Evolutionary conservation across 2,113 vertebrate genomes (phyloP).

Genomic region (Taurulus bubalis): DNA sequence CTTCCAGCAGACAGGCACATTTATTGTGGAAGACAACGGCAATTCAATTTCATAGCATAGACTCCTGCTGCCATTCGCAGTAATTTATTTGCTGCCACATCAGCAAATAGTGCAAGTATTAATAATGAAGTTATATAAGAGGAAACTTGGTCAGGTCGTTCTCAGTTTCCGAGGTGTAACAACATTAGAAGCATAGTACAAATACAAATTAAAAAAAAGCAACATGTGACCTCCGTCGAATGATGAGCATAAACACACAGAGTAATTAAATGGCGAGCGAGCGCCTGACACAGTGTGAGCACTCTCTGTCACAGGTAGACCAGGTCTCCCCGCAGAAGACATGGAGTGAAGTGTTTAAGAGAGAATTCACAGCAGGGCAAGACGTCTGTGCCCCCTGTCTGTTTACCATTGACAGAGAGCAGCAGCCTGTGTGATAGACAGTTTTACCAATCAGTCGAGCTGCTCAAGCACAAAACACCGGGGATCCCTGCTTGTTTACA

Average conservation of each 20-base stretch:
- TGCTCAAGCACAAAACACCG: slow-evolving; percentile 72
- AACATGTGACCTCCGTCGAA: not conserved
- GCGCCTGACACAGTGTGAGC: slow-evolving; percentile 28
- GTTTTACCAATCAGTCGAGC: slow-evolving; percentile 78
- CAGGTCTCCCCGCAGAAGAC: slow-evolving; percentile 42
- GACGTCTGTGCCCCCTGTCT: slow-evolving; percentile 54
- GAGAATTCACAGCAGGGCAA: slow-evolving; percentile 51
- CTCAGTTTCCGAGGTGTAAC: not conserved
- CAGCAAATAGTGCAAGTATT: slow-evolving; percentile 23
- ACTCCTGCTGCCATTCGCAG: slow-evolving; percentile 26
- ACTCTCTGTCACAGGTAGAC: slow-evolving; percentile 28
- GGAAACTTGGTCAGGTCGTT: slow-evolving; percentile 13
- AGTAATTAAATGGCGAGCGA: not conserved
- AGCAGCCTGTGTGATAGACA: slow-evolving; percentile 73
- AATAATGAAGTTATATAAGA: slow-evolving; percentile 8
- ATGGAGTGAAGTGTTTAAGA: slow-evolving; percentile 55
- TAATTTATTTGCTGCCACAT: slow-evolving; percentile 29
- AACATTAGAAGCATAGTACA: not conserved
- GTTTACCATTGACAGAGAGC: slow-evolving; percentile 68
- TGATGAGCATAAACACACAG: not conserved
- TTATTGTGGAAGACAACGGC: slow-evolving; percentile 21
- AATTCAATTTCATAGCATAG: slow-evolving; percentile 26
- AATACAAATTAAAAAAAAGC: not conserved
- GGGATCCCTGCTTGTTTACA: slow-evolving; percentile 73
- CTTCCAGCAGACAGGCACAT: slow-evolving; percentile 16